Percentiles rank a stretch among this genome's conserved stretches.
Evolutionary conservation across 2,888 invertebrate species (phyloP).

Genomic region (Protonemura montana): DNA sequence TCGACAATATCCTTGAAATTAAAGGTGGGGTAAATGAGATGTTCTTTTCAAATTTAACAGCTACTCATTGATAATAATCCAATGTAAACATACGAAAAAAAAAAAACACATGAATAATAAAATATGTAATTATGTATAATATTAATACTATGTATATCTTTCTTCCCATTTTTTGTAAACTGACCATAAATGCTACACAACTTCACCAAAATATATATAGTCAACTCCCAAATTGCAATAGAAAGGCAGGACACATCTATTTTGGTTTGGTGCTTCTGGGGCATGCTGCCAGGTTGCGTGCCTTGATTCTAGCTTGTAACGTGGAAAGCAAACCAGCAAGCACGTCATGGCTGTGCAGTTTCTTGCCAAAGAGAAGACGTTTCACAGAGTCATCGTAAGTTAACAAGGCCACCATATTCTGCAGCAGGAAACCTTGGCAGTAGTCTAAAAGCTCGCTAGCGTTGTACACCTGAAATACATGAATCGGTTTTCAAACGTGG

Average conservation of each 20-base stretch:
- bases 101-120: neutral
- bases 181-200: too few relatives aligned
- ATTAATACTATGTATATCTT: neutral
- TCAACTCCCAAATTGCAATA: neutral
- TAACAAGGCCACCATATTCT: slow-evolving; percentile 92
- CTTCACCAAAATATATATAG: neutral
- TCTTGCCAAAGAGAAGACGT: slow-evolving; percentile 85
- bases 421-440: slow-evolving; percentile 88
- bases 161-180: neutral
- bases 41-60: neutral
- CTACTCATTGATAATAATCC: neutral
- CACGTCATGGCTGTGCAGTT: slow-evolving; percentile 89
- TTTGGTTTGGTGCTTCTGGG: slow-evolving; percentile 46
- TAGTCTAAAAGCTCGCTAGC: slow-evolving; percentile 86
- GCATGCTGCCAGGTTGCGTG: slow-evolving; percentile 53
- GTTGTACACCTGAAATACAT: slow-evolving; percentile 76
- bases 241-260: neutral
- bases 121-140: neutral
- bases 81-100: neutral
- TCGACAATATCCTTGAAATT: neutral
- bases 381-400: slow-evolving; percentile 92
- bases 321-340: slow-evolving; percentile 81
- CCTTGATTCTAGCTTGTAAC: slow-evolving; percentile 81
- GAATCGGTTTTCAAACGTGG: neutral
- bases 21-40: neutral